Base-by-base conservation (phyloP, 2,888 invertebrate species). In the Agonopterix heracliana region DNA sequence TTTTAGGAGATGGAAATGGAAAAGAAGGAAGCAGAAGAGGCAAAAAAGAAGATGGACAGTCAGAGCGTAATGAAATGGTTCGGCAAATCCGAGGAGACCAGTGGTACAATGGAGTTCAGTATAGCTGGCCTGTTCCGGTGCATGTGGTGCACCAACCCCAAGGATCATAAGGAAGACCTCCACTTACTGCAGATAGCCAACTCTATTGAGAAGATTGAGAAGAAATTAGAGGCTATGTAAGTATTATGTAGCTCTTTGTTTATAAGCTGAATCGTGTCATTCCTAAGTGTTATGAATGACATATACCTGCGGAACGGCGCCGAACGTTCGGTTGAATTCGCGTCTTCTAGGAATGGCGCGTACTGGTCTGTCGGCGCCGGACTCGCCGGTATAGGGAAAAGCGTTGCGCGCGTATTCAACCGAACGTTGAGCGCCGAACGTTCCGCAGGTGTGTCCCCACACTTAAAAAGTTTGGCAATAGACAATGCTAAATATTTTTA, bases 111-210 rank as follows among this genome's bases (percentile, higher is more conserved):
- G 49, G 96, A 97, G 75, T 92, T 95, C 59, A 94, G 95, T 0
- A 81, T 97, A 26, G 93, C 96, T 4, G 96, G 96, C 0, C 83
- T 97, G 1, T 97, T 96, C 86, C 93, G 93, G 48, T 95, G 95
- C 63, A 92, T 97, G 90, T 91, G 96, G 54, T 97, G 97, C 71
- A 96, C 96, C 0, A 95, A 97, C 69, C 96, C 95, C 7, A 94
- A 95, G 66, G 93, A 95, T 9, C 93, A 93, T 14, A 95, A 95
- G 61, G 96, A 97, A 59, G 94, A 96, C 56, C 90, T 94, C 48
- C 96, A 97, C 73, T 86, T 97, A 1, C 90, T 95, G 34, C 92
- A 94, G 52, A 96, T 97, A 47, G 93, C 95, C 0, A 94, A 94
- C 51, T 92, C 94, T 0, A 79, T 97, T 57, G 95, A 96, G 47